Conservation (phyloP, 1,140 invertebrate species). For the Drosophila nannoptera region DNA sequence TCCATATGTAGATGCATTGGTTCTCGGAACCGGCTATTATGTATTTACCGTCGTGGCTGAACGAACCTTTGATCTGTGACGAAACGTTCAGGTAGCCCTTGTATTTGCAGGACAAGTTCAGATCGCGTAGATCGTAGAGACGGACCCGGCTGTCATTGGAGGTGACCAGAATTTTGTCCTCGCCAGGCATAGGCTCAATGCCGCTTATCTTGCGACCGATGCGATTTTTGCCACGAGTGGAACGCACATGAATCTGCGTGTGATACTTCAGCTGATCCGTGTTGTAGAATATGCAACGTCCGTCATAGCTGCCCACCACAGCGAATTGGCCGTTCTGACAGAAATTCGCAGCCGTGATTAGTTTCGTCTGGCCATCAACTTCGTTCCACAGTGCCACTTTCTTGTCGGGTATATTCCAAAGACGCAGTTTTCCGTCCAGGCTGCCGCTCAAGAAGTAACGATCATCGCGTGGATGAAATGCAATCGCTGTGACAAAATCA, state of each 20-base stretch:
- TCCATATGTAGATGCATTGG: constrained; percentile 98
- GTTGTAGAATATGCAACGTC: constrained; percentile 98
- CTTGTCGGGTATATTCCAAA: constrained; percentile 99
- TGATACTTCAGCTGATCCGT: constrained; percentile 99
- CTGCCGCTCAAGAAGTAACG: constrained; percentile 97
- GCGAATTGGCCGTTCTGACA: constrained; percentile 99
- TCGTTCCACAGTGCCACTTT: constrained; percentile 99
- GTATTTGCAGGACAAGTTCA: constrained; percentile 98
- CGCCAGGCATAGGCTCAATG: constrained; percentile 97
- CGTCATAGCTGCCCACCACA: constrained; percentile 98
- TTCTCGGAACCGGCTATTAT: constrained; percentile 99
- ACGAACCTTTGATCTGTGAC: constrained; percentile 98
- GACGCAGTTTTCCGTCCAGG: constrained; percentile 95
- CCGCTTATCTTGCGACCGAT: constrained; percentile 97
- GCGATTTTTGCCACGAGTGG: constrained; percentile 95
- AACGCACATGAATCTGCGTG: constrained; percentile 97
- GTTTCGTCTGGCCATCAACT: constrained; percentile 93
- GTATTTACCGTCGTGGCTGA: constrained; percentile 97
- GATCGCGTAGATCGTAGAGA: constrained; percentile 96
- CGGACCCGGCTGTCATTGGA: constrained; percentile 98
- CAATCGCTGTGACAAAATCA: constrained; percentile 99
- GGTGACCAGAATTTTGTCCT: constrained; percentile 98
- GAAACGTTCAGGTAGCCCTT: constrained; percentile 96
- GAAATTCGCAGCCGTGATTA: constrained; percentile 99
- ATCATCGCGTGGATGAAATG: constrained; percentile 98